phyloP scores from a whole-genome alignment of 1,140 invertebrate species.

The Leptopilina boulardi region DNA sequence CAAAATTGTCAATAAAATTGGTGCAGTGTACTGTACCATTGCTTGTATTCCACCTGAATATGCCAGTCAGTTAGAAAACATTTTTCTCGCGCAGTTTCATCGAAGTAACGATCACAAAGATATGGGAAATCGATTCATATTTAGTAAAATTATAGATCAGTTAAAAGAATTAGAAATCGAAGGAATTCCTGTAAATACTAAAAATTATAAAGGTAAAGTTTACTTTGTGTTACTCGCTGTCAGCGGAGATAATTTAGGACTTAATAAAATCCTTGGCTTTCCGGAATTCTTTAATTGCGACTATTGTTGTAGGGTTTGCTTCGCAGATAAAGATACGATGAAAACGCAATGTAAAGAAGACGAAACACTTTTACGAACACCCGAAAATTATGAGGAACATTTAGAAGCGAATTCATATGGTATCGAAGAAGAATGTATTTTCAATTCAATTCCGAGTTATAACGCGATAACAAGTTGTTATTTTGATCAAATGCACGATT shows the following conservation, averaged over 20 bases:
- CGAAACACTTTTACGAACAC: neutral
- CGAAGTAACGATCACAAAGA: constrained; percentile 1
- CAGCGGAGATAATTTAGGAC: constrained; percentile 24
- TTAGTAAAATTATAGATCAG: neutral
- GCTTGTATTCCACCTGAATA: neutral
- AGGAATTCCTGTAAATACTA: neutral
- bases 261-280: constrained; percentile 18
- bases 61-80: constrained; percentile 11
- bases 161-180: neutral
- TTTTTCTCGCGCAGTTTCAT: constrained; percentile 25
- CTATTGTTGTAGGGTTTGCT: constrained; percentile 14
- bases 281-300: neutral
- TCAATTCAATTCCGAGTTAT: neutral
- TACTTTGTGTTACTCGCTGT: constrained; percentile 16
- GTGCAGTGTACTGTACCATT: constrained; percentile 5
- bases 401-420: neutral
- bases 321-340: neutral
- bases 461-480: neutral
- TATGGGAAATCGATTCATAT: neutral
- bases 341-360: neutral
- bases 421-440: neutral
- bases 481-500: neutral
- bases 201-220: neutral
- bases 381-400: neutral
- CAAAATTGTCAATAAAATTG: constrained; percentile 7